Evolutionary conservation across 2,113 vertebrate species (phyloP).

Genomic region (Colius striatus): DNA sequence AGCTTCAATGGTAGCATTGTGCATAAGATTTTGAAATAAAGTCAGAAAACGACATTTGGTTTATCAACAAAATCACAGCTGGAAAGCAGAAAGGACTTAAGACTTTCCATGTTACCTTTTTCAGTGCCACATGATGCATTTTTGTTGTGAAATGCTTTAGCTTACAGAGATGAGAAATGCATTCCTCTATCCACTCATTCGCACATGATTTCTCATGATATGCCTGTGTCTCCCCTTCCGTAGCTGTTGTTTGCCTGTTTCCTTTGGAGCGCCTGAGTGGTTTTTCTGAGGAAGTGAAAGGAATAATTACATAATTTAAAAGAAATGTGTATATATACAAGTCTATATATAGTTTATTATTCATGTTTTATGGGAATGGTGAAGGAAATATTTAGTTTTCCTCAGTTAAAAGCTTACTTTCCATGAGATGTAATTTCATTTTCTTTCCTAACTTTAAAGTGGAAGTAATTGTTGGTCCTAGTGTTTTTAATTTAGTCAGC

Average conservation of each 20-base stretch:
- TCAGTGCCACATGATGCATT: neutral
- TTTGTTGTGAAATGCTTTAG: neutral
- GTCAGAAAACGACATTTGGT: neutral
- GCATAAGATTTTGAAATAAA: neutral
- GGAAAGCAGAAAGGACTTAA: neutral
- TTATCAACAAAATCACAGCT: neutral
- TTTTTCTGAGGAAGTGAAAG: neutral
- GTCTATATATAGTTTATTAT: neutral
- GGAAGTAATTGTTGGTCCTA: neutral
- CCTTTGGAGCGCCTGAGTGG: neutral
- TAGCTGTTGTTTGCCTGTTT: neutral
- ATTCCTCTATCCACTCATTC: neutral
- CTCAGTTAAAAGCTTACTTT: neutral
- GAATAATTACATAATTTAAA: neutral
- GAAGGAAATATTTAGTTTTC: neutral
- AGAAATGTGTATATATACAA: neutral
- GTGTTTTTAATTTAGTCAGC: conserved; percentile 26
- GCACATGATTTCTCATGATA: neutral
- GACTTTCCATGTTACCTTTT: neutral
- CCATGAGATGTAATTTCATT: neutral
- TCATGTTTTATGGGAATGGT: neutral
- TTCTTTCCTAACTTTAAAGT: conserved; percentile 16
- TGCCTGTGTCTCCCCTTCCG: neutral
- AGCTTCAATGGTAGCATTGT: neutral
- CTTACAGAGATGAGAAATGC: neutral